Evolutionary conservation across 2,888 invertebrate genomes (phyloP), one percentile per base, ranked within the genome.

Genomic region (Chrysotoxum bicinctum): DNA sequence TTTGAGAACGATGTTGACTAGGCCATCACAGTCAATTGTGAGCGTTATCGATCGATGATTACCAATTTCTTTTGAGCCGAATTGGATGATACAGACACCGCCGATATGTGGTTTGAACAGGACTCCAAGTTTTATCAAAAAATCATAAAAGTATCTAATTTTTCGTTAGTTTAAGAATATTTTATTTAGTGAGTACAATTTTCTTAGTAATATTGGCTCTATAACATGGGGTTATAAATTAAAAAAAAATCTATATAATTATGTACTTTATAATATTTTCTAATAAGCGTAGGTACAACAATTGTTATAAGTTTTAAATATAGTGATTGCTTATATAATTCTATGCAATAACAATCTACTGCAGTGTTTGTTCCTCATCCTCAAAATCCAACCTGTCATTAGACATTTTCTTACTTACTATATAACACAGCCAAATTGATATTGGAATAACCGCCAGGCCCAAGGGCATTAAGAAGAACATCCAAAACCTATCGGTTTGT

Each of bases 401-500:
- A 19, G 75, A 87, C 76, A 88, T 89, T 35, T 88, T 88, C 40
- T 89, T 91, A 68, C 89, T 89, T 4, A 88, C 81, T 66, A 89
- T 52, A 79, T 90, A 91, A 60, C 90, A 89, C n/a, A 90, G 86
- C 91, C 91, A 92, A 9, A 92, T 89, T 40, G 88, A 87, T 3
- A 91, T 68, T 4, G 92, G 92, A 3, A 91, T 74, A 68, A 91
- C 50, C 0, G 91, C 91, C 87, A 91, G 78, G 0, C 91, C 90
- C 14, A 91, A 23, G 0, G 92, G 92, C 89, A 92, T 92, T 9
- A 92, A 87, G 75, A 92, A 92, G 6, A 91, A 88, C 40, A 90
- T 62, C 76, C 90, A 88, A 68, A 91, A 91, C 66, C 90, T 89
- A 2, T 87, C 88, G 0, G 90, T 89, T 87, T 90, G 88, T 10